Evolutionary conservation across 2,888 invertebrate genomes (phyloP).

Genomic region (Clusia tigrina): DNA sequence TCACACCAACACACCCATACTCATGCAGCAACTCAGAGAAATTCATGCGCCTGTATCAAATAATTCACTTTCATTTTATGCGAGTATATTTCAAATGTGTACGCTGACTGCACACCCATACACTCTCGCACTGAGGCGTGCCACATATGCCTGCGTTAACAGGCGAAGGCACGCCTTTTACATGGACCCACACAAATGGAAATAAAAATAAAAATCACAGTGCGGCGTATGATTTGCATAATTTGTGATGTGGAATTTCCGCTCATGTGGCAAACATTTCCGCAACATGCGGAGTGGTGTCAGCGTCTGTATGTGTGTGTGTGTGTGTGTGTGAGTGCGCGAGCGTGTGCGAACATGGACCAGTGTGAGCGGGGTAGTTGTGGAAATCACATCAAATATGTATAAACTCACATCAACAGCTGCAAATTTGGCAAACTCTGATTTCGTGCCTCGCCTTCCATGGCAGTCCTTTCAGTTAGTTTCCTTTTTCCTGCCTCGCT

Average conservation of each 20-base stretch:
- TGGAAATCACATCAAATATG: constrained; percentile 42
- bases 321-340: neutral
- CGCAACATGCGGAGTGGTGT: constrained; percentile 16
- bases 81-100: neutral
- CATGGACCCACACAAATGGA: constrained; percentile 4
- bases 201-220: constrained; percentile 35
- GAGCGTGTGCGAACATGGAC: neutral
- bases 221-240: constrained; percentile 55
- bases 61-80: too few relatives aligned
- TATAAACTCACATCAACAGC: constrained; percentile 43
- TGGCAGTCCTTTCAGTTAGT: too few relatives aligned
- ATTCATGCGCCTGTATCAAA: neutral
- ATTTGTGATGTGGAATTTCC: constrained; percentile 55
- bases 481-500: too few relatives aligned
- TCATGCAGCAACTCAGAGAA: too few relatives aligned
- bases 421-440: constrained; percentile 17
- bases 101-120: neutral
- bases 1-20: neutral
- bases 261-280: constrained; percentile 50
- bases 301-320: constrained; percentile 1
- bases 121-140: neutral
- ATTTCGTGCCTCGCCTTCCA: too few relatives aligned
- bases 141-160: too few relatives aligned
- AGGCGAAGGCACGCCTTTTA: neutral
- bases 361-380: too few relatives aligned